Evolutionary conservation across 1,140 invertebrate genomes (phyloP), one percentile per base, ranked within the genome.

Genomic region (Drosophila ironensis): DNA sequence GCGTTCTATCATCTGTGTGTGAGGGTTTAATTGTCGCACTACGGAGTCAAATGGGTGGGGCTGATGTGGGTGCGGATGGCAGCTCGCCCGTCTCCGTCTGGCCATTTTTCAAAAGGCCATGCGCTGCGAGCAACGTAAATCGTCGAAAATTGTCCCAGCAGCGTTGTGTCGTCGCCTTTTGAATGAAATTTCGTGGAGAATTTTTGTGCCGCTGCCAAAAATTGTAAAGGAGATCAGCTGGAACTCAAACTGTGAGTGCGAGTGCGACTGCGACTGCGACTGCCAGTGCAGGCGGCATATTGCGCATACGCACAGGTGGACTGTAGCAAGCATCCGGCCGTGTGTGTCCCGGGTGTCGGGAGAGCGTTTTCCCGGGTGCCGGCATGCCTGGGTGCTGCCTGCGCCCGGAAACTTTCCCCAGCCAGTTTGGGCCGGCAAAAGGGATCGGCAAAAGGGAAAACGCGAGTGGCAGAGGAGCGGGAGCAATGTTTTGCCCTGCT

Each of bases 1-100:
- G 16, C 11, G n/a, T 33, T 17, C 3, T n/a, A n/a, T 14, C 37
- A 14, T 19, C 40, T 45, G 41, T 30, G 19, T 14, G 27, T 41
- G 35, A 68, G 68, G 20, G 63, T 78, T 78, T 78, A 78, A 78
- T 78, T 78, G 74, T 78, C 69, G 75, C 74, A 72, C 25, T 69
- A 61, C 63, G n/a, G n/a, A n/a, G n/a, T n/a, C n/a, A n/a, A n/a
- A n/a, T n/a, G n/a, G n/a, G n/a, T n/a, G n/a, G n/a, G n/a, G n/a
- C n/a, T n/a, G n/a, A n/a, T n/a, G n/a, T n/a, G n/a, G n/a, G n/a
- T n/a, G n/a, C n/a, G n/a, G n/a, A 33, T 12, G 28, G 28, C n/a
- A 9, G 8, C 28, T 30, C 45, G 20, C 6, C 38, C 44, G 4
- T 8, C 11, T 35, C 19, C 8, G 9, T 72, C 66, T 47, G 77